Base-by-base conservation (phyloP, 2,888 invertebrate species). In the Tenthredo mesomela region DNA sequence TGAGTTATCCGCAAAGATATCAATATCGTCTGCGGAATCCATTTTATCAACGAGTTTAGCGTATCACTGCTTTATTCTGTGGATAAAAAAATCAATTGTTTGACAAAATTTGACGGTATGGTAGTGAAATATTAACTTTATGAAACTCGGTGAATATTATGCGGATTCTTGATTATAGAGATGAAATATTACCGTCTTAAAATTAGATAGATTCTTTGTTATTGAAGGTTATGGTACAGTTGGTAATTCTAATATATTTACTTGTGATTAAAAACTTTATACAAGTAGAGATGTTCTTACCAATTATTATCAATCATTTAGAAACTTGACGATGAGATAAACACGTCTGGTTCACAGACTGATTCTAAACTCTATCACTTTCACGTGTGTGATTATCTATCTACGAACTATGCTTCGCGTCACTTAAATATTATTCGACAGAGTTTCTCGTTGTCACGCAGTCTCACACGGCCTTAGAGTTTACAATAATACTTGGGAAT, bases 1-100 rank as follows among this genome's bases (percentile, higher is more conserved):
- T 33, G 70, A 29, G n/a, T 47, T 82, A n/a, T 67, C 67, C n/a
- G 65, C 82, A n/a, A 82, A 82, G 9, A 82, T 82, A 70, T 82
- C 82, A 15, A 33, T 12, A 47, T 82, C 82, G 7, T 70, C 82
- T 21, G 15, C 29, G 0, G 21, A 33, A 58, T 82, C 47, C 82
- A 82, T 82, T 67, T 21, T 70, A 3, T 61, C 25, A 12, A 61
- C 21, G 10, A 61, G 61, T 61, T 61, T 12, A 25, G 21, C 9
- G 61, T 54, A 54, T n/a, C 7, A 7, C 54, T 54, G 54, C 54
- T 54, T n/a, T 7, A 54, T 54, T 54, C 54, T 54, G 7, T n/a
- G 54, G n/a, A 54, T 54, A n/a, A 1, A 7, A 54, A 54, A 54
- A 54, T 7, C 6, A 54, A 54, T 54, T 54, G 7, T n/a, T 54